These are phyloP conservation scores for Smutsia temminckii DNA, from an alignment of 2,797 vertebrate genomes.

Conservation along the genomic window DNA sequence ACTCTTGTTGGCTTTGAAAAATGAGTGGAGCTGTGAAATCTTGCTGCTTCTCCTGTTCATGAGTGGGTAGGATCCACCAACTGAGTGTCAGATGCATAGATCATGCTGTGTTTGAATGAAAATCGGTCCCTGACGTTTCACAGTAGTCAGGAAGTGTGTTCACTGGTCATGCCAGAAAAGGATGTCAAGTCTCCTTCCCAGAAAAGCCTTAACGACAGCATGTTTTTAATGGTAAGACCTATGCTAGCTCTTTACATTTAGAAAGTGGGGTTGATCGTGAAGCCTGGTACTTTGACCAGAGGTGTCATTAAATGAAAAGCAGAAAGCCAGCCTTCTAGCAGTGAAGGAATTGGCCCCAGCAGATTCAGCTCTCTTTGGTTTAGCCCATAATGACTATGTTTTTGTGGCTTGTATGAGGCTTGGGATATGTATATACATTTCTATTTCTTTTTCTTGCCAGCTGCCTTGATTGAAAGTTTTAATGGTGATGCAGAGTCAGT, in stretches of 20 bases:
- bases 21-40: not conserved
- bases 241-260: not conserved
- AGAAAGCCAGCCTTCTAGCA: not conserved
- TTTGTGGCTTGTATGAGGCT: slow-evolving; percentile 42
- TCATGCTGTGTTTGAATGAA: not conserved
- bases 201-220: not conserved
- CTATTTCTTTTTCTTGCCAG: slow-evolving; percentile 83
- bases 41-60: not conserved
- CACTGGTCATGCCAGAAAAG: not conserved
- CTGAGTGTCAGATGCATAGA: not conserved
- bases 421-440: not conserved
- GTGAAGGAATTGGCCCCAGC: not conserved
- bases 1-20: slow-evolving; percentile 17
- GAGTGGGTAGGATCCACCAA: not conserved
- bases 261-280: not conserved
- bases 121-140: not conserved
- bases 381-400: not conserved
- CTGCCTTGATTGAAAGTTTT: slow-evolving; percentile 90
- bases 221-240: not conserved
- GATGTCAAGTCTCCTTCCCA: not conserved
- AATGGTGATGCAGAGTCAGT: slow-evolving; percentile 86
- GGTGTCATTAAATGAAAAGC: not conserved
- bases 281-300: not conserved
- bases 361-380: not conserved
- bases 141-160: not conserved